Conservation (phyloP, 1,140 invertebrate genomes). For the Tyrophagus putrescentiae region DNA sequence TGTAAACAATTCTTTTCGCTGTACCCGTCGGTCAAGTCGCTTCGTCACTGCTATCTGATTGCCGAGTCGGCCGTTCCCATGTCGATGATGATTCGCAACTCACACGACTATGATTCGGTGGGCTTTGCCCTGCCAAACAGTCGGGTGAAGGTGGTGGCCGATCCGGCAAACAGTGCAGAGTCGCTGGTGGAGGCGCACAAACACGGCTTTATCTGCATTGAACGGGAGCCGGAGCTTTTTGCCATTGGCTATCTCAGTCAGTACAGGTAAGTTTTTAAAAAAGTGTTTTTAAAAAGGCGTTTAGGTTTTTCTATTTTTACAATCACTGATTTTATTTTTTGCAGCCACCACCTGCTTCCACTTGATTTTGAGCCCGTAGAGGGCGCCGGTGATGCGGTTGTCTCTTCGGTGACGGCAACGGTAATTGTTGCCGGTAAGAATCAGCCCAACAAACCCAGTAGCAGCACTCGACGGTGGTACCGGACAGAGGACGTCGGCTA, state of each 20-base stretch:
- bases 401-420: not conserved
- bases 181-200: not conserved
- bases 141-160: not conserved
- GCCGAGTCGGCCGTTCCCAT: conserved; percentile 3
- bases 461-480: not conserved
- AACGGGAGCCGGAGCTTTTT: conserved; percentile 4
- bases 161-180: not conserved
- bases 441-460: not conserved
- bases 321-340: not conserved
- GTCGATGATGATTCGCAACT: conserved; percentile 6
- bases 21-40: not conserved
- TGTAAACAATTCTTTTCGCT: not conserved
- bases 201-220: not conserved
- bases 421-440: not conserved
- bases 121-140: conserved; percentile 14
- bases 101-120: conserved; percentile 11
- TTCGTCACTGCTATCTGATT: conserved; percentile 5
- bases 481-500: conserved; percentile 13
- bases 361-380: not conserved
- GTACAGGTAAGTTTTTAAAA: not conserved
- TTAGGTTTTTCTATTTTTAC: too few relatives aligned
- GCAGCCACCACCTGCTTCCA: not conserved
- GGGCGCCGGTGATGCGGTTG: not conserved
- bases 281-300: too few relatives aligned
- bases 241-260: conserved; percentile 8